Evolutionary conservation across 2,113 vertebrate species (phyloP), one percentile per base, ranked within the genome.

Genomic region (Hippocampus barbouri): DNA sequence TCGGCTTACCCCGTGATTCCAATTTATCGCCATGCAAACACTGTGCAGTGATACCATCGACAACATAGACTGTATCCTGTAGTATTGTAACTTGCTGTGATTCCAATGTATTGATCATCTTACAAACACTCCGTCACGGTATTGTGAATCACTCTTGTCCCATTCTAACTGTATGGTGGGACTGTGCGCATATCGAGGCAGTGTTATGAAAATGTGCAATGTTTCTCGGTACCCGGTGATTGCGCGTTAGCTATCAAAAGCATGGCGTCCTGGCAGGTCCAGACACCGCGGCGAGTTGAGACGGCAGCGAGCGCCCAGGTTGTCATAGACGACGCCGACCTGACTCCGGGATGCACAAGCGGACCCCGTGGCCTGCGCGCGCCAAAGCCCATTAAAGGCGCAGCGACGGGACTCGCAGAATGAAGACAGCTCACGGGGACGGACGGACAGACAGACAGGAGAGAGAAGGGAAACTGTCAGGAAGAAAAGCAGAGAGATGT

Each of bases 381-480:
- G 88, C 87, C 90, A 89, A 78, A 85, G 81, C 85, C 72, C 73
- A 89, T 90, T 89, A 90, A 77, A 88, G 79, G n/a, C 77, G 69
- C 76, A 71, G 78, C 61, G 80, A 84, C 71, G 78, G 81, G 79
- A 73, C 80, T 78, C 68, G 81, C 72, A 75, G 84, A 86, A 86
- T 78, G 79, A 57, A 68, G 86, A 87, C 76, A 74, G 83, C 87
- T 87, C 79, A 79, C 76, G 80, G 85, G 83, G 85, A 88, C 76
- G 66, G 57, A 71, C 54, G 70, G 14, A 70, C 57, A 75, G 68
- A 77, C 68, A 59, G 30, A 62, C 40, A 59, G 27, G 51, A 34
- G 21, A 27, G 51, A 66, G 49, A 66, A 77, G 75, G 59, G 73
- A 23, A 71, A 68, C 78, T 82, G 79, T 83, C 79, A 80, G 41